A percentile compares a stretch with the other conserved stretches of the same genome.
These are phyloP conservation scores for Tapera naevia DNA, from an alignment of 2,797 vertebrate genomes.

Conservation along the genomic window DNA sequence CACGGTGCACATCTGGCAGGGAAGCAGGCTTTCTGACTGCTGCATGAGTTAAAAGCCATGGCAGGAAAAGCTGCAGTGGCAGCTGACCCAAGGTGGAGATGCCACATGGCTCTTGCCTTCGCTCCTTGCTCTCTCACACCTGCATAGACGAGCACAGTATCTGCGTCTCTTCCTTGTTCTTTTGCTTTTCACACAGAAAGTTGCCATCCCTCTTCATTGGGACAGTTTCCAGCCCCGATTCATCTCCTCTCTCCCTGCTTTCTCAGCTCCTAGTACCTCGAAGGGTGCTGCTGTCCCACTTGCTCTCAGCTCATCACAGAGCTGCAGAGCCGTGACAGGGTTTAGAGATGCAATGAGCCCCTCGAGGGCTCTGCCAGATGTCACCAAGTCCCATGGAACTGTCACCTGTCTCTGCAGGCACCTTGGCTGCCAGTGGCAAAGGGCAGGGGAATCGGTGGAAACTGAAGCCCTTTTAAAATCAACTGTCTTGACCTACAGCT, in stretches of 20 bases:
- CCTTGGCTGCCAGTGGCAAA: neutral
- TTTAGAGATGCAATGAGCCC: neutral
- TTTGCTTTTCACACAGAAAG: neutral
- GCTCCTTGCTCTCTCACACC: accelerated
- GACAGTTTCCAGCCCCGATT: neutral
- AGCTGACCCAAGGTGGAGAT: neutral
- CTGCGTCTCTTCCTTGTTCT: neutral
- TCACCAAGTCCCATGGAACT: neutral
- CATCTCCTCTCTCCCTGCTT: neutral
- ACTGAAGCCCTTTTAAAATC: neutral
- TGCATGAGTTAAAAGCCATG: neutral
- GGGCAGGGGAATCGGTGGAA: accelerated
- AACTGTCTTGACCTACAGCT: neutral
- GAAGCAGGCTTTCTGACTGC: neutral
- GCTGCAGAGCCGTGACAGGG: neutral
- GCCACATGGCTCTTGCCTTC: neutral
- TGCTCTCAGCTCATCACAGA: neutral
- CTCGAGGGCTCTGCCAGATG: neutral
- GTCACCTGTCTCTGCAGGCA: neutral
- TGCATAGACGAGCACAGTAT: accelerated
- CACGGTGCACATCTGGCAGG: accelerated
- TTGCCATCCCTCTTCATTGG: neutral
- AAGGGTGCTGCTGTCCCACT: neutral
- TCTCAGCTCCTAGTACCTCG: neutral
- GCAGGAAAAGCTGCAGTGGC: neutral